Conservation (phyloP, 2,113 vertebrate genomes). For the Cnemophilus loriae region DNA sequence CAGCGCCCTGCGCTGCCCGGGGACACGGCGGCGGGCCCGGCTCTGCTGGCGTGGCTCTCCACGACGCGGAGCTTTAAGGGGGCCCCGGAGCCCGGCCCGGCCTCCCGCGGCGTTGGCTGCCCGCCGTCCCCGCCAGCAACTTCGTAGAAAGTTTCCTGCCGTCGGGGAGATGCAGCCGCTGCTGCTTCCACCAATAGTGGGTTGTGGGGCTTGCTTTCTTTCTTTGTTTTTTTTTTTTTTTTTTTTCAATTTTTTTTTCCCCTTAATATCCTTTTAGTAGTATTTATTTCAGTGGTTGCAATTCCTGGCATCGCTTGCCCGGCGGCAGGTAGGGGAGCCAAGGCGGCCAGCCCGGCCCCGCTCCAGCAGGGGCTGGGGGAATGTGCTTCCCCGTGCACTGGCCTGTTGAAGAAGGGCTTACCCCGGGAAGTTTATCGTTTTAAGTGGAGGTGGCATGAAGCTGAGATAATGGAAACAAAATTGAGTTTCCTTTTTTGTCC, state of each 20-base stretch:
- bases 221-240: not conserved
- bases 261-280: rapidly evolving
- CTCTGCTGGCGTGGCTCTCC: not conserved
- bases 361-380: not conserved
- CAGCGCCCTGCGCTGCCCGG: not conserved
- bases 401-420: not conserved
- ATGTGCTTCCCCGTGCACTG: not conserved
- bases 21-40: not conserved
- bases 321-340: not conserved
- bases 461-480: constrained; percentile 9
- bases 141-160: constrained; percentile 34
- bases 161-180: not conserved
- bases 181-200: not conserved
- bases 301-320: not conserved
- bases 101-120: not conserved
- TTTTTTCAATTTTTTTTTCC: rapidly evolving
- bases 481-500: not conserved
- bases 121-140: not conserved
- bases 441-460: not conserved
- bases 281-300: not conserved
- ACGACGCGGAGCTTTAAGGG: rapidly evolving
- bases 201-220: not conserved
- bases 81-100: not conserved
- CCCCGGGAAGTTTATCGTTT: not conserved
- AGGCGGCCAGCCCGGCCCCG: not conserved